A percentile compares a stretch with the other conserved stretches of the same genome.
phyloP scores from a whole-genome alignment of 2,888 invertebrate genomes.

The Piscicola geometra region DNA sequence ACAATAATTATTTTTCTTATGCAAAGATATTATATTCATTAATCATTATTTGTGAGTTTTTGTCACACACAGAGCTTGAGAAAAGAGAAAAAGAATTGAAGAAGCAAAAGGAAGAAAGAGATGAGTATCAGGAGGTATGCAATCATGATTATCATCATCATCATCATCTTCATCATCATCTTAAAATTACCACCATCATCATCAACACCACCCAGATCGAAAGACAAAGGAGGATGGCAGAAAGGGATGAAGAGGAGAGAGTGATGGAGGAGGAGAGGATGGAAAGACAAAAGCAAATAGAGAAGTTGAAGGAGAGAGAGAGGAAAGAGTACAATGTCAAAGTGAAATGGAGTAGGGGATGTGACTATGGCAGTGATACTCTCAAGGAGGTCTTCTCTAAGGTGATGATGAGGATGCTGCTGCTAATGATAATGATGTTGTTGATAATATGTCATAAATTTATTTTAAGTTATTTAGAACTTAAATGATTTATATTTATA shows the following conservation, averaged over 20 bases:
- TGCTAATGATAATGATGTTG: neutral
- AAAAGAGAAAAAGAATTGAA: neutral
- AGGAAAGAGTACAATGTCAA: neutral
- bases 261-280: neutral
- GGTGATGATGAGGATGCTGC: no score
- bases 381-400: neutral
- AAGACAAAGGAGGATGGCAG: neutral
- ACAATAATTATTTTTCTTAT: no score
- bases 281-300: neutral
- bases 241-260: neutral
- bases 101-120: neutral
- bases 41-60: no score
- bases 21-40: no score
- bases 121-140: neutral
- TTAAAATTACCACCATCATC: neutral
- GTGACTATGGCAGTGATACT: neutral
- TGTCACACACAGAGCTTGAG: neutral
- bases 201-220: neutral
- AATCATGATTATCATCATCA: neutral
- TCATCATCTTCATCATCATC: no score
- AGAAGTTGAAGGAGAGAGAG: neutral
- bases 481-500: no score
- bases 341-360: neutral
- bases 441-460: neutral
- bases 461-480: no score